Conservation (phyloP, 2,888 invertebrate species). For the Orthonychiurus folsomi region DNA sequence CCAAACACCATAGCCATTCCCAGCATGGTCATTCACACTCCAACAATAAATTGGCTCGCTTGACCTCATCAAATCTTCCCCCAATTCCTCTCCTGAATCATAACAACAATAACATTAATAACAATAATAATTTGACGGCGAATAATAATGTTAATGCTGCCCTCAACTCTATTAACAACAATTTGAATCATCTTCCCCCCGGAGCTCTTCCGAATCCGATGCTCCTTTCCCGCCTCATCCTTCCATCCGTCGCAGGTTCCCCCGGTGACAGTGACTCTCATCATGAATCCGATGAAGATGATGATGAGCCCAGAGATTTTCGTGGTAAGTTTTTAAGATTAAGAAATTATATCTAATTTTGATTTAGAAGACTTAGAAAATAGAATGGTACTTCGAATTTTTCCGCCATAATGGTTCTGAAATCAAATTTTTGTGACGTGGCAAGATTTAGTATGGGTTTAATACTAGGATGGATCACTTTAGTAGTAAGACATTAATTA, state of each 20-base stretch:
- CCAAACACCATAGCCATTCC: no score
- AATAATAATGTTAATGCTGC: constrained; percentile 9
- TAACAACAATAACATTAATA: constrained; percentile 18
- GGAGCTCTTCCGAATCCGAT: constrained; percentile 16
- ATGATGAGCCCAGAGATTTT: constrained; percentile 39
- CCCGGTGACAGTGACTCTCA: constrained; percentile 5
- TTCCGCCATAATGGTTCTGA: no score
- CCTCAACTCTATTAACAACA: constrained; percentile 16
- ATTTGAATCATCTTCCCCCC: constrained; percentile 17
- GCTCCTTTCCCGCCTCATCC: constrained; percentile 37
- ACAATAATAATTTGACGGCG: constrained; percentile 15
- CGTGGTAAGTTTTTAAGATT: constrained; percentile 31
- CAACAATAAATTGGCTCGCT: constrained; percentile 10
- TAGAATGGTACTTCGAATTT: no score
- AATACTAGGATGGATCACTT: no score
- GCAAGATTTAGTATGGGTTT: no score
- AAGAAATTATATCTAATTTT: no score
- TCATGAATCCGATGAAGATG: constrained; percentile 33
- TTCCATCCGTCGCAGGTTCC: constrained; percentile 25
- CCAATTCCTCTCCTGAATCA: constrained; percentile 11
- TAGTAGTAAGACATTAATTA: no score
- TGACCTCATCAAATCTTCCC: background rate
- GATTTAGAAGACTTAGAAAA: no score
- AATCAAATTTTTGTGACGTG: no score
- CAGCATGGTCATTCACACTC: no score